A percentile compares a stretch with the other conserved stretches of the same genome.
These are phyloP conservation scores for Diaprepes abbreviatus DNA, from an alignment of 2,888 invertebrate species.

Conservation along the genomic window DNA sequence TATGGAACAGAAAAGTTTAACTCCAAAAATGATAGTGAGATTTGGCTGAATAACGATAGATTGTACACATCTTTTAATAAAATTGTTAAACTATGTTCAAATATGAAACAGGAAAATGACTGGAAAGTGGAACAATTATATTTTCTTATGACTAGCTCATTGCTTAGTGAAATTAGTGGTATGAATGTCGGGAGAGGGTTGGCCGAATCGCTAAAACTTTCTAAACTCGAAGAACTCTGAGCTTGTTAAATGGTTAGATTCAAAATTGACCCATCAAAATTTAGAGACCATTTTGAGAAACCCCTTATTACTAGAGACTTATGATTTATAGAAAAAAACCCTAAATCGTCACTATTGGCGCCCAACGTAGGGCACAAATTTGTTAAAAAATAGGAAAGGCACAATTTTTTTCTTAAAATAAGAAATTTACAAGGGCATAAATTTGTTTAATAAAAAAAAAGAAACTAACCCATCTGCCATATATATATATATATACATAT, in stretches of 20 bases:
- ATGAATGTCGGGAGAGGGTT: slow-evolving; percentile 73
- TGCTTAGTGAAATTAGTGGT: slow-evolving; percentile 71
- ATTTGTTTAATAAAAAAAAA: no score
- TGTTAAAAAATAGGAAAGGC: no score
- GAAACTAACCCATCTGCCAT: no score
- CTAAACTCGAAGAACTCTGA: slow-evolving; percentile 76
- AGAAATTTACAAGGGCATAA: no score
- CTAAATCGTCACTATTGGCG: no score
- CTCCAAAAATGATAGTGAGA: slow-evolving; percentile 66
- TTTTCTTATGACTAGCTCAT: slow-evolving; percentile 75
- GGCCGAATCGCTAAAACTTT: slow-evolving; percentile 75
- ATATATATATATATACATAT: no score
- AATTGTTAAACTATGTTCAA: slow-evolving; percentile 65
- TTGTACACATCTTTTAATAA: slow-evolving; percentile 73
- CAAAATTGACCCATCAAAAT: slow-evolving; percentile 65
- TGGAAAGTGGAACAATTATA: slow-evolving; percentile 78
- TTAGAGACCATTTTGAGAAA: slow-evolving; percentile 71
- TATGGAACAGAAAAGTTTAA: slow-evolving; percentile 64
- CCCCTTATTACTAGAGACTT: slow-evolving; percentile 72
- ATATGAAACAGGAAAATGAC: slow-evolving; percentile 69
- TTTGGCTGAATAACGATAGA: slow-evolving; percentile 79
- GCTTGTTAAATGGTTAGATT: slow-evolving; percentile 73
- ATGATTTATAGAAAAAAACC: slow-evolving; percentile 76
- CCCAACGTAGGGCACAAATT: no score
- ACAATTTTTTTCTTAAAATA: no score